These are phyloP conservation scores for Anolis apletophallus DNA, from an alignment of 2,797 vertebrate species.

Conservation along the genomic window DNA sequence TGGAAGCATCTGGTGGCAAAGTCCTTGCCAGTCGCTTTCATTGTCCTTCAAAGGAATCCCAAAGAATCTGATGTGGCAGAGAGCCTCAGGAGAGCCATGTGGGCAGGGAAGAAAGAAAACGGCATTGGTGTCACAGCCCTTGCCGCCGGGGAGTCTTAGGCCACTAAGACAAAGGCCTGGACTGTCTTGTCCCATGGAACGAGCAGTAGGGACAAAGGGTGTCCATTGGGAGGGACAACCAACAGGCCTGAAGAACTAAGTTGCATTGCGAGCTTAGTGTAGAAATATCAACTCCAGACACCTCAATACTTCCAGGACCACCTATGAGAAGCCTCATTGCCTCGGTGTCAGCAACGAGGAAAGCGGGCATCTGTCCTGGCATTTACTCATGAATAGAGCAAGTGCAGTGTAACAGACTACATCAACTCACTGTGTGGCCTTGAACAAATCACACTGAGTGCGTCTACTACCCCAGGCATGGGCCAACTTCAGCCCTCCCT, in stretches of 20 bases:
- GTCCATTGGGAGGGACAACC: background rate
- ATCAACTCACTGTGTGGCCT: too few relatives aligned
- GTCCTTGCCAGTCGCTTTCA: conserved; percentile 71
- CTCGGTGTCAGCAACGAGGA: too few relatives aligned
- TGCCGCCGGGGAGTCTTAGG: background rate
- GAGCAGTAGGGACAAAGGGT: background rate
- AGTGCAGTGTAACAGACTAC: too few relatives aligned
- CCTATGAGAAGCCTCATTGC: background rate
- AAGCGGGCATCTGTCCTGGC: too few relatives aligned
- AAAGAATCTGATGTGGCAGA: conserved; percentile 10
- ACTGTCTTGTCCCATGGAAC: background rate
- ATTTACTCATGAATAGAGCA: too few relatives aligned
- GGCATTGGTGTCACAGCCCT: background rate
- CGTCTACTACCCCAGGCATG: too few relatives aligned
- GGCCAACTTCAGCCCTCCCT: too few relatives aligned
- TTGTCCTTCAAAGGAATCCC: conserved; percentile 68
- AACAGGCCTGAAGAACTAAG: background rate
- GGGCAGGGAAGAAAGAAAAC: background rate
- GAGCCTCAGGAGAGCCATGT: conserved; percentile 15
- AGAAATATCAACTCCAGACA: background rate
- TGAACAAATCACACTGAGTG: too few relatives aligned
- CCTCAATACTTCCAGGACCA: background rate
- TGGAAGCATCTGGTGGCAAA: conserved; percentile 68
- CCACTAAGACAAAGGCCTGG: conserved; percentile 2
- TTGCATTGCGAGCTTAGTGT: background rate